Evolutionary conservation across 2,888 invertebrate species (phyloP).

Genomic region (Lepidochitona cinerea): DNA sequence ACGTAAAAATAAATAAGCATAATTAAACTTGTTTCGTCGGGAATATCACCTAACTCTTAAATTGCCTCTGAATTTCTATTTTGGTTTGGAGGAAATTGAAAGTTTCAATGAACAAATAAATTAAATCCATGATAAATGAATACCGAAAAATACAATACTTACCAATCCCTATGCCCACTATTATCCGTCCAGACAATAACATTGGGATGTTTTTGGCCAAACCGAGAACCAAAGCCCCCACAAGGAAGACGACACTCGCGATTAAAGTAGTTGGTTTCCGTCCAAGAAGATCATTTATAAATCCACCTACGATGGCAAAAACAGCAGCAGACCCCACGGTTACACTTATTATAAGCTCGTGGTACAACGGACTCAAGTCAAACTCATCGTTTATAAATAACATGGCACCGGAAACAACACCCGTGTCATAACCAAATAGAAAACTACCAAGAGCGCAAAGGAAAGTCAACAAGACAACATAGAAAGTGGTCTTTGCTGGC

Average conservation of each 20-base stretch:
- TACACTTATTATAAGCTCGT: slow-evolving; percentile 71
- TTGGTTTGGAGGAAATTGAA: too few relatives aligned
- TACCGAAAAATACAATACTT: too few relatives aligned
- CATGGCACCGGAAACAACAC: slow-evolving; percentile 73
- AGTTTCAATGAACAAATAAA: too few relatives aligned
- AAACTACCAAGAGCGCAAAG: slow-evolving; percentile 68
- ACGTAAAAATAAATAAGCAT: too few relatives aligned
- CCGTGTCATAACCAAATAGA: slow-evolving; percentile 75
- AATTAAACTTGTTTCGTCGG: too few relatives aligned
- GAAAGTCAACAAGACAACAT: slow-evolving; percentile 34
- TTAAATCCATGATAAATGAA: too few relatives aligned
- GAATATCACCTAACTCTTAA: too few relatives aligned
- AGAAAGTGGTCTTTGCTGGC: neutral
- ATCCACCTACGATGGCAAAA: slow-evolving; percentile 68
- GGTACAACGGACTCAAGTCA: slow-evolving; percentile 65
- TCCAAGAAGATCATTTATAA: slow-evolving; percentile 70
- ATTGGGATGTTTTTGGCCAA: slow-evolving; percentile 50
- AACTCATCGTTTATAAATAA: slow-evolving; percentile 65
- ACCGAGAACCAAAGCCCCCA: slow-evolving; percentile 71
- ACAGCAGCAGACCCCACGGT: slow-evolving; percentile 70
- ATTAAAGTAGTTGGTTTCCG: slow-evolving; percentile 71
- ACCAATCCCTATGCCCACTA: slow-evolving; percentile 72
- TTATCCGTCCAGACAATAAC: slow-evolving; percentile 67
- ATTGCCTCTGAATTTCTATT: too few relatives aligned
- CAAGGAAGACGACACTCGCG: slow-evolving; percentile 70